Conservation (phyloP, 2,797 vertebrate genomes). For the Mormyrus proboscirostris region DNA sequence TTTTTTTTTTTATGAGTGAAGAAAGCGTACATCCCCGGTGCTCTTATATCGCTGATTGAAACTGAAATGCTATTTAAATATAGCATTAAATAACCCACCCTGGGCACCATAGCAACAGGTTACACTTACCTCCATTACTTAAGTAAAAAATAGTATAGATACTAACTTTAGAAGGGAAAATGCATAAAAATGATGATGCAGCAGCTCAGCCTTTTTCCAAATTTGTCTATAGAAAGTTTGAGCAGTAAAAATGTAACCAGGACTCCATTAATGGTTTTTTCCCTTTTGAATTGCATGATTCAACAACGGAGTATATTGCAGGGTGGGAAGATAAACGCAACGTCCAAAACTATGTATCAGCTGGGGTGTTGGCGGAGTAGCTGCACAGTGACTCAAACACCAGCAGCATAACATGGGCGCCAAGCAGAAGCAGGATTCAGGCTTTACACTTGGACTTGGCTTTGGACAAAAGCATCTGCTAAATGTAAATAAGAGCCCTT, state of each 20-base stretch:
- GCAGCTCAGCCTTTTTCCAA: not conserved
- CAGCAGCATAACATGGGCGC: not conserved
- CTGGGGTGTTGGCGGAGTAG: not conserved
- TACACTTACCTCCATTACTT: not conserved
- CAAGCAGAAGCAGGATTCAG: not conserved
- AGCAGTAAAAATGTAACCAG: not conserved
- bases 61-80: not conserved
- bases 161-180: too few relatives aligned
- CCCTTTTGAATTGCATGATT: not conserved
- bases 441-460: not conserved
- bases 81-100: not conserved
- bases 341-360: not conserved
- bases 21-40: not conserved
- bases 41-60: not conserved
- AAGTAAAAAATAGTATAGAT: too few relatives aligned
- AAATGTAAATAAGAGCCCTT: not conserved
- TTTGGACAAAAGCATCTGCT: not conserved
- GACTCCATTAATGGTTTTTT: not conserved
- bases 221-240: not conserved
- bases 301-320: not conserved
- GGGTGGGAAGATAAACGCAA: not conserved
- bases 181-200: too few relatives aligned
- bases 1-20: not conserved
- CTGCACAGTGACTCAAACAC: not conserved
- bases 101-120: not conserved